These are phyloP conservation scores for Clinocottus analis DNA, from an alignment of 2,113 vertebrate genomes.

Conservation along the genomic window DNA sequence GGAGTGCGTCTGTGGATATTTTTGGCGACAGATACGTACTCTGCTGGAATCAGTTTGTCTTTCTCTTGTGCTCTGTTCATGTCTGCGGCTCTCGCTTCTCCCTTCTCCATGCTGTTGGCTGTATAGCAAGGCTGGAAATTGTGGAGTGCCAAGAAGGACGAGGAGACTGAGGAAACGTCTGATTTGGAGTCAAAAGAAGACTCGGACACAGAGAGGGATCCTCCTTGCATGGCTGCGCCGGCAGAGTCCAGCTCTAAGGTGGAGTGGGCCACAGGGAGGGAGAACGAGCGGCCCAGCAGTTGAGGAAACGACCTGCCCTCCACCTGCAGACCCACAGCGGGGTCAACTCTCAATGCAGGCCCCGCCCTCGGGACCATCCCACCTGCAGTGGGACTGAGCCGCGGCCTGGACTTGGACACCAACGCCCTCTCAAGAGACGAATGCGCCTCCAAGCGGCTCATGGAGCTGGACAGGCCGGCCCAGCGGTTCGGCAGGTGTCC, in stretches of 20 bases:
- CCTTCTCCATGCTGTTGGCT: constrained; percentile 27
- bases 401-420: constrained; percentile 22
- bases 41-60: constrained; percentile 21
- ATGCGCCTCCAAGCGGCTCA: constrained; percentile 56
- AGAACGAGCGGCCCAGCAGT: constrained; percentile 68
- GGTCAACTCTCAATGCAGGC: constrained; percentile 39
- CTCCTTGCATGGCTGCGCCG: constrained; percentile 31
- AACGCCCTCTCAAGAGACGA: constrained; percentile 38
- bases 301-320: constrained; percentile 58
- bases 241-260: constrained; percentile 54
- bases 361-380: background rate
- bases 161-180: constrained; percentile 60
- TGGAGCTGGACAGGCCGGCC: constrained; percentile 70
- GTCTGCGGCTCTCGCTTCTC: background rate
- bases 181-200: constrained; percentile 74
- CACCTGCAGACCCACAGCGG: constrained; percentile 28
- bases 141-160: constrained; percentile 29
- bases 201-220: constrained; percentile 63
- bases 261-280: constrained; percentile 64
- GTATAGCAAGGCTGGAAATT: constrained; percentile 29
- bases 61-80: constrained; percentile 9
- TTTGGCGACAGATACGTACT: constrained; percentile 10
- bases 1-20: background rate
- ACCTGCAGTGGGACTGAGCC: constrained; percentile 15
- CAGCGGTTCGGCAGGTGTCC: constrained; percentile 77